Evolutionary conservation across 2,888 invertebrate species (phyloP).

Genomic region (Chrysodeixis includens): DNA sequence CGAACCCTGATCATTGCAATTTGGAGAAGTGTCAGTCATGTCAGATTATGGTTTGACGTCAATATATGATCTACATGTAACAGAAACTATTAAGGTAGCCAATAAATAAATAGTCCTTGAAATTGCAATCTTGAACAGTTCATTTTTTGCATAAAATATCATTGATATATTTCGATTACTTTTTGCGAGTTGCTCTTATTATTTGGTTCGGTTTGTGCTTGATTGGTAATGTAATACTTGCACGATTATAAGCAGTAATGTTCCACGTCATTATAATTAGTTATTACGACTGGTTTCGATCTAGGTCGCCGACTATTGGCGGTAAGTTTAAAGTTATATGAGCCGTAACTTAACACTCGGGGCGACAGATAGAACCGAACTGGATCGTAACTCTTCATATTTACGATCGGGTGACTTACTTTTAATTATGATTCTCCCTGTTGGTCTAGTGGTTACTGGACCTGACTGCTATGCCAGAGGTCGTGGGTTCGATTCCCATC

Average conservation of each 20-base stretch:
- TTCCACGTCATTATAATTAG: not conserved
- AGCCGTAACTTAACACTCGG: slow-evolving; percentile 1
- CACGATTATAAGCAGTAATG: not conserved
- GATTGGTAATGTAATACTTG: not conserved
- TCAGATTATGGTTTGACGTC: slow-evolving; percentile 44
- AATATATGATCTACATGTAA: slow-evolving; percentile 19
- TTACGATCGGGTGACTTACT: not conserved
- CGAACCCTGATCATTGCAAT: not conserved
- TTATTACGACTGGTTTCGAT: slow-evolving; percentile 6
- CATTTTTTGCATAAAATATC: slow-evolving; percentile 7
- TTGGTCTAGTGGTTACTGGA: no score
- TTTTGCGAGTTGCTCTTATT: slow-evolving; percentile 3
- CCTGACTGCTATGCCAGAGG: no score
- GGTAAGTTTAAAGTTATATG: not conserved
- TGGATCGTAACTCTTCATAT: slow-evolving; percentile 1
- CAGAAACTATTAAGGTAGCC: slow-evolving; percentile 33
- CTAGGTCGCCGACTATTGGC: not conserved
- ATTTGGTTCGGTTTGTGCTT: not conserved
- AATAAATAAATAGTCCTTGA: slow-evolving; percentile 42
- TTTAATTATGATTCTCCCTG: no score
- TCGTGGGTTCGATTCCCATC: no score
- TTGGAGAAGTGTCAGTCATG: not conserved
- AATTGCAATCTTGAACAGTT: slow-evolving; percentile 17
- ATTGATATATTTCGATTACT: no score
- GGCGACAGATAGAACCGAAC: not conserved